Evolutionary conservation across 2,113 vertebrate genomes (phyloP).

Genomic region (Amphiprion percula): DNA sequence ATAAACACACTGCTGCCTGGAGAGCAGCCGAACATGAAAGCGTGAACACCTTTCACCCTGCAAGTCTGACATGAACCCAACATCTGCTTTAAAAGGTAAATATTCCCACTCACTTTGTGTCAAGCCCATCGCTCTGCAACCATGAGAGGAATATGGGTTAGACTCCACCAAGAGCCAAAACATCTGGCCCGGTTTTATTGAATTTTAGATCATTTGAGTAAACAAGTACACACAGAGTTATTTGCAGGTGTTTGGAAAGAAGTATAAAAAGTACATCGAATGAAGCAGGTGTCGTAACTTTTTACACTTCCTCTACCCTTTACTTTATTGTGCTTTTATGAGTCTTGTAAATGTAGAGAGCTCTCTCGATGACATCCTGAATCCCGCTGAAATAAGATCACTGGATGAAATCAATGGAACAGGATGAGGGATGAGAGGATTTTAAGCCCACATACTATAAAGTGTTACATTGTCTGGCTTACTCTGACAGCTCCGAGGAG

Average conservation of each 20-base stretch:
- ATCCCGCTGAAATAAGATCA: constrained; percentile 53
- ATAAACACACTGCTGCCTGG: constrained; percentile 28
- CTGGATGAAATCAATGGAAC: constrained; percentile 64
- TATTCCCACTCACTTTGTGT: constrained; percentile 29
- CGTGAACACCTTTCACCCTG: not conserved
- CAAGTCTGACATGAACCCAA: constrained; percentile 18
- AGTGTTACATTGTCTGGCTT: constrained; percentile 63
- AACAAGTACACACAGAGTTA: constrained; percentile 30
- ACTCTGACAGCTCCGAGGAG: constrained; percentile 59
- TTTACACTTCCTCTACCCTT: constrained; percentile 24
- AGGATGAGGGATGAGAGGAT: constrained; percentile 60
- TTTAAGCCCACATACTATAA: constrained; percentile 61
- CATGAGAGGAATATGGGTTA: constrained; percentile 41
- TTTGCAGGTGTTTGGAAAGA: constrained; percentile 18
- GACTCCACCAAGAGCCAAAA: constrained; percentile 32
- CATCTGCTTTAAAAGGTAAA: constrained; percentile 32
- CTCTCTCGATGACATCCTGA: constrained; percentile 23
- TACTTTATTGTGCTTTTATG: constrained; percentile 47
- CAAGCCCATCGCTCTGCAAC: constrained; percentile 1
- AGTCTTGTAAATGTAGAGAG: constrained; percentile 46
- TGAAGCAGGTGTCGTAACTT: constrained; percentile 34
- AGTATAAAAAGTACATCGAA: constrained; percentile 26
- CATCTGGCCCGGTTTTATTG: constrained; percentile 44
- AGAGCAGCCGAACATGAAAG: constrained; percentile 26
- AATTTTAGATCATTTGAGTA: constrained; percentile 37